Percentiles rank a stretch among this genome's conserved stretches.
phyloP scores from a whole-genome alignment of 2,888 invertebrate species.

The Megamerina dolium region DNA sequence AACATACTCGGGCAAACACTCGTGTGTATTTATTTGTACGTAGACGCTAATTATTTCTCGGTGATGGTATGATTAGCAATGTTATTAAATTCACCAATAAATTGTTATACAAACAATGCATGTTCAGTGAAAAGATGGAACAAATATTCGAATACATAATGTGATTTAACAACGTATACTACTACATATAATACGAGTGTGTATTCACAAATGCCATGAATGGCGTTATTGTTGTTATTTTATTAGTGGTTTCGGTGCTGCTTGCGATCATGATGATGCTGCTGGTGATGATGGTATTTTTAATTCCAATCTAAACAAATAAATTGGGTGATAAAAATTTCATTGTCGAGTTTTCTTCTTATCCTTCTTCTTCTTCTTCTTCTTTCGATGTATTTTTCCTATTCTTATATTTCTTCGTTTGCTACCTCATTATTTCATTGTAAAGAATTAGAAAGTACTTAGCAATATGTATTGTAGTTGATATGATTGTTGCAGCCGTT shows the following conservation, averaged over 20 bases:
- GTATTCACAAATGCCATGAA: too few species aligned
- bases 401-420: conserved; percentile 5
- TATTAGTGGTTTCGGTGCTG: too few species aligned
- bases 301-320: conserved; percentile 2
- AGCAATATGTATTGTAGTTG: neutral
- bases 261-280: too few species aligned
- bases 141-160: too few species aligned
- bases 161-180: too few species aligned
- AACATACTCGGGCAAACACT: too few species aligned
- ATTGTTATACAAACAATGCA: conserved; percentile 36
- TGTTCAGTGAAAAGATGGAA: too few species aligned
- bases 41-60: neutral
- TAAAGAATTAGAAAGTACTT: too few species aligned
- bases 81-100: conserved; percentile 39
- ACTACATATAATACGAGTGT: too few species aligned
- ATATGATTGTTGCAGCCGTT: neutral
- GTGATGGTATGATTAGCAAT: conserved; percentile 30
- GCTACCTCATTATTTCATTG: conserved; percentile 2
- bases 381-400: too few species aligned
- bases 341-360: conserved; percentile 3
- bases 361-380: conserved; percentile 3
- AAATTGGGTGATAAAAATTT: conserved; percentile 5
- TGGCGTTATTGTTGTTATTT: too few species aligned
- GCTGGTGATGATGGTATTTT: neutral
- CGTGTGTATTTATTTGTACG: too few species aligned